Evolutionary conservation across 2,797 vertebrate species (phyloP).

Genomic region (Centropyge bicolor): DNA sequence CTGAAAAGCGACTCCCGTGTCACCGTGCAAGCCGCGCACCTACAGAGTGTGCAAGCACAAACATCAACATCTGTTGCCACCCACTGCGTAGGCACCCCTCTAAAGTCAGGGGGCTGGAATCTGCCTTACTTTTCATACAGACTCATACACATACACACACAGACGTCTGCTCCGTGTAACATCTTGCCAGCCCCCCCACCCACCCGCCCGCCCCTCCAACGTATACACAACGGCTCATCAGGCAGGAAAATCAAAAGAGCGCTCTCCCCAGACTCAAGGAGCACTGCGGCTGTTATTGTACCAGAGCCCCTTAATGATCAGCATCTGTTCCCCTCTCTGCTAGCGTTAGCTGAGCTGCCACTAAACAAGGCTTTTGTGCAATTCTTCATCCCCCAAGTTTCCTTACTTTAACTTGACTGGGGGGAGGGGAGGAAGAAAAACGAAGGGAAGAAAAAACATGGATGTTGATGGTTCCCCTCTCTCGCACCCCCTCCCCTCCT

Average conservation of each 20-base stretch:
- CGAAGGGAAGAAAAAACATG: slow-evolving; percentile 6
- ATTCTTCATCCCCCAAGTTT: slow-evolving; percentile 56
- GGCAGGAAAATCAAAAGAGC: slow-evolving; percentile 79
- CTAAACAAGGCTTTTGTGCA: slow-evolving; percentile 68
- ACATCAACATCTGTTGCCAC: slow-evolving; percentile 64
- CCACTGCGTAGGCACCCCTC: slow-evolving; percentile 43
- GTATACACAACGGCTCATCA: slow-evolving; percentile 81
- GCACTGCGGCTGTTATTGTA: slow-evolving; percentile 79
- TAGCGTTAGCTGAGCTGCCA: slow-evolving; percentile 66
- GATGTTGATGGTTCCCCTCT: slow-evolving; percentile 38
- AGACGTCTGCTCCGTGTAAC: slow-evolving; percentile 53
- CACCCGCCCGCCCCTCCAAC: slow-evolving; percentile 42
- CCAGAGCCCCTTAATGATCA: slow-evolving; percentile 82
- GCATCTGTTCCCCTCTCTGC: slow-evolving; percentile 79
- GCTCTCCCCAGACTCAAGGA: slow-evolving; percentile 77
- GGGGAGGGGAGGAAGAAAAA: not conserved
- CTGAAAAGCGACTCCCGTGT: slow-evolving; percentile 43
- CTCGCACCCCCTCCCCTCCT: slow-evolving; percentile 11
- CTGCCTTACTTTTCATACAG: slow-evolving; percentile 31
- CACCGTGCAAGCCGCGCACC: slow-evolving; percentile 30
- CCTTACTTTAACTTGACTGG: slow-evolving; percentile 43
- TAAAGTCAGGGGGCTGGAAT: slow-evolving; percentile 46
- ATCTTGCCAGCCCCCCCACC: slow-evolving; percentile 49
- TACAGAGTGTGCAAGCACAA: slow-evolving; percentile 41
- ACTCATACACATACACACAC: slow-evolving; percentile 32